Base-by-base conservation (phyloP, 1,140 invertebrate species). In the Drosophila busckii region DNA sequence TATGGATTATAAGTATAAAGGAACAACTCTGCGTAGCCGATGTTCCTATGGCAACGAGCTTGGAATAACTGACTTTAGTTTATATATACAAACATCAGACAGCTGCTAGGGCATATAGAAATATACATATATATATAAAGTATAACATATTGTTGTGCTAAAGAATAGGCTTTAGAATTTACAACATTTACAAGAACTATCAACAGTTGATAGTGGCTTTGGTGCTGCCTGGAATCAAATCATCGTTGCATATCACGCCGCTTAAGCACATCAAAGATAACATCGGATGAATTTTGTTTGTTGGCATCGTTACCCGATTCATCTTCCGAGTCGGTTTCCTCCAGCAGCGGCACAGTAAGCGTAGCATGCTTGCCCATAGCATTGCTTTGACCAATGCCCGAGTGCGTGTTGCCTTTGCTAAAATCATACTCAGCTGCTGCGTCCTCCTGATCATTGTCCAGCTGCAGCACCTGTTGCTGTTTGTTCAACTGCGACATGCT, bases 201-300 rank as follows among this genome's bases (percentile, higher is more conserved):
- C 50, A 19, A 28, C 26, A 46, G 41, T 32, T 16, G 5, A 45
- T 46, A 52, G 25, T 17, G 15, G 31, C 31, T 13, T 42, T 13
- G 29, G 26, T 22, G 12, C 13, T 50, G 3, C n/a, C 8, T 23
- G 26, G 20, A 20, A 37, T 9, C 34, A 37, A 44, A 34, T 80
- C 65, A 86, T 82, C 78, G 84, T 35, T 85, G 75, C 67, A 84
- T 86, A 59, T 87, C 86, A 22, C 86, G 68, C 25, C 86, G 54
- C 28, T 87, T 87, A 19, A 87, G 48, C 22, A 87, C 78, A 54
- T 87, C 86, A 16, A 87, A 87, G 32, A 87, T 85, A 31, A 87
- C 86, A 65, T 87, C 86, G n/a, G 86, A 87, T 37, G 84, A 61
- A 35, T 71, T 87, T 17, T 78, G 70, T 8, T 84, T 70, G 50